These are phyloP conservation scores for Pollenia amentaria DNA, from an alignment of 2,888 invertebrate genomes.

Conservation along the genomic window DNA sequence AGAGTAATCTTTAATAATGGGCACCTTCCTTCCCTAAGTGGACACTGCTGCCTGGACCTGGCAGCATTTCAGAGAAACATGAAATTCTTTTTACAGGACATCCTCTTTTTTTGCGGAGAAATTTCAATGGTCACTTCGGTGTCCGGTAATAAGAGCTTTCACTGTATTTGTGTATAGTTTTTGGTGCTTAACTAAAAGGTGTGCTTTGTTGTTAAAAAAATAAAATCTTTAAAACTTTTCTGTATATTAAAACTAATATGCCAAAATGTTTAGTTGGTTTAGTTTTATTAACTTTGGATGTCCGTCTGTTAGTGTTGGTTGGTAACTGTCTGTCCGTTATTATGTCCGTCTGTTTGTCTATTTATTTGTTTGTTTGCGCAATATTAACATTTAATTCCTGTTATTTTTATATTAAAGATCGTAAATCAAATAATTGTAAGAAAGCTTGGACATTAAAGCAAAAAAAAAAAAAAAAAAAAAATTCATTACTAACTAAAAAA, in stretches of 20 bases:
- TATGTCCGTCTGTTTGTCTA: conserved; percentile 7
- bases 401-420: conserved; percentile 66
- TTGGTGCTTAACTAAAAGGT: conserved; percentile 45
- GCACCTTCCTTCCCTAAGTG: no score
- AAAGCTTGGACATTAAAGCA: conserved; percentile 49
- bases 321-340: not conserved
- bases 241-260: conserved; percentile 58
- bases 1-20: no score
- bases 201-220: conserved; percentile 40
- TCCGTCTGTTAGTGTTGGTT: not conserved
- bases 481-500: not conserved
- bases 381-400: conserved; percentile 74
- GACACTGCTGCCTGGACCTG: no score
- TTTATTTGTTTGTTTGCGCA: conserved; percentile 68
- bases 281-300: not conserved
- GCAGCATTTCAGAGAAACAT: no score
- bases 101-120: no score
- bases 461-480: conserved; percentile 12
- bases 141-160: no score
- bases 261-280: conserved; percentile 56
- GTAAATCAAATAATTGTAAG: conserved; percentile 73
- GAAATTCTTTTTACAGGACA: no score
- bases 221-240: conserved; percentile 2
- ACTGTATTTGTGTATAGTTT: no score
- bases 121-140: no score